Conservation (phyloP, 2,797 vertebrate genomes). For the Hapalemur alaotrensis region DNA sequence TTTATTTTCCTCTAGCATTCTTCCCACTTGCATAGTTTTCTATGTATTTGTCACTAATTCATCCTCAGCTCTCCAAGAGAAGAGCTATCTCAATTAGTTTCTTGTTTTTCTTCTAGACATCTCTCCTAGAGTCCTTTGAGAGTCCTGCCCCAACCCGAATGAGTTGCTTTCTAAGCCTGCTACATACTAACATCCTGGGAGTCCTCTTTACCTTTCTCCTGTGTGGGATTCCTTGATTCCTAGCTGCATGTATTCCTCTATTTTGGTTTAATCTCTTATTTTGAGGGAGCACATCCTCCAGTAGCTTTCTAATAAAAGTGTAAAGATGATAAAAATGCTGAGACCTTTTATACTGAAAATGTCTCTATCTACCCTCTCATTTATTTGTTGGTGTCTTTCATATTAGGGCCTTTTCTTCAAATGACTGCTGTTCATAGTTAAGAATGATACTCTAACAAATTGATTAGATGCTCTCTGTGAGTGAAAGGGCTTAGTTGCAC, state of each 20-base stretch:
- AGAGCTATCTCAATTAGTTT: not conserved
- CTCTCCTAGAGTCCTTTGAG: not conserved
- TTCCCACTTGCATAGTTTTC: not conserved
- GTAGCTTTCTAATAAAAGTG: constrained; percentile 17
- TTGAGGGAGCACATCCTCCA: not conserved
- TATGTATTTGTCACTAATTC: not conserved
- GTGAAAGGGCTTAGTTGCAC: not conserved
- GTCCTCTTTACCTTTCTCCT: not conserved
- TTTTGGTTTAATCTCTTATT: not conserved
- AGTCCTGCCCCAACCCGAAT: not conserved
- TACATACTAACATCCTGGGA: not conserved
- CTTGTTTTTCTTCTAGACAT: not conserved
- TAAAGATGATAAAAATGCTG: not conserved
- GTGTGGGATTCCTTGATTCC: not conserved
- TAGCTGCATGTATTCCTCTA: not conserved
- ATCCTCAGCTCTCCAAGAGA: not conserved
- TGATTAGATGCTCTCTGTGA: not conserved
- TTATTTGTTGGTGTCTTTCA: not conserved
- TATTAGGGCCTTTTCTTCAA: not conserved
- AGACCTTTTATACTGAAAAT: not conserved
- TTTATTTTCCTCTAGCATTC: not conserved
- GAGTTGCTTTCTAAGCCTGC: not conserved
- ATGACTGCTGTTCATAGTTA: not conserved
- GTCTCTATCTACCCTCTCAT: not conserved
- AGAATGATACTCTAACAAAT: not conserved